A percentile compares a stretch with the other conserved stretches of the same genome.
Evolutionary conservation across 2,113 vertebrate genomes (phyloP).

Genomic region (Nycticorax nycticorax): DNA sequence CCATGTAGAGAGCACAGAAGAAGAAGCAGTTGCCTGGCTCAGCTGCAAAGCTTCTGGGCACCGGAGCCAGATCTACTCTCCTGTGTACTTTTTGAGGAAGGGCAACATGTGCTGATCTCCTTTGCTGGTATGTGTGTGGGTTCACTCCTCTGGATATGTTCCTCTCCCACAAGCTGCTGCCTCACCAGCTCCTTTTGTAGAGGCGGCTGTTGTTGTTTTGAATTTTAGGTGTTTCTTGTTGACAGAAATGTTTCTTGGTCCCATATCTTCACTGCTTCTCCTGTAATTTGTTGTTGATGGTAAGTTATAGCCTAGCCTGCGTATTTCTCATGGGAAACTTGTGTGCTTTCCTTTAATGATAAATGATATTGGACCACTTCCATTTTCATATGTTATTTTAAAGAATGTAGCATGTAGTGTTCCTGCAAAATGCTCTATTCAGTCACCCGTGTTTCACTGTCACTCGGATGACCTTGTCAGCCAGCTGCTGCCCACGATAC

Average conservation of each 20-base stretch:
- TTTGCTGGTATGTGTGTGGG: neutral
- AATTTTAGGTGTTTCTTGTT: neutral
- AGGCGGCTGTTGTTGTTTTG: neutral
- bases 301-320: neutral
- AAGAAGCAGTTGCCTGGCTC: neutral
- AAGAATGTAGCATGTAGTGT: neutral
- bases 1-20: neutral
- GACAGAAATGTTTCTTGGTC: neutral
- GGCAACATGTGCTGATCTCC: neutral
- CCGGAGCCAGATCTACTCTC: neutral
- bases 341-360: neutral
- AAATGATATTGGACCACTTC: neutral
- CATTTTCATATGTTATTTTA: neutral
- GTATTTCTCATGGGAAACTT: neutral
- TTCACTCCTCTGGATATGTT: neutral
- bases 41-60: neutral
- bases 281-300: accelerated
- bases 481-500: neutral
- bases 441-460: neutral
- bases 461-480: neutral
- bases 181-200: neutral
- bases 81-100: neutral
- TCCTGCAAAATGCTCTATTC: neutral
- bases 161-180: neutral
- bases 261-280: neutral